These are phyloP conservation scores for Therioaphis trifolii DNA, from an alignment of 2,888 invertebrate genomes.

Conservation along the genomic window DNA sequence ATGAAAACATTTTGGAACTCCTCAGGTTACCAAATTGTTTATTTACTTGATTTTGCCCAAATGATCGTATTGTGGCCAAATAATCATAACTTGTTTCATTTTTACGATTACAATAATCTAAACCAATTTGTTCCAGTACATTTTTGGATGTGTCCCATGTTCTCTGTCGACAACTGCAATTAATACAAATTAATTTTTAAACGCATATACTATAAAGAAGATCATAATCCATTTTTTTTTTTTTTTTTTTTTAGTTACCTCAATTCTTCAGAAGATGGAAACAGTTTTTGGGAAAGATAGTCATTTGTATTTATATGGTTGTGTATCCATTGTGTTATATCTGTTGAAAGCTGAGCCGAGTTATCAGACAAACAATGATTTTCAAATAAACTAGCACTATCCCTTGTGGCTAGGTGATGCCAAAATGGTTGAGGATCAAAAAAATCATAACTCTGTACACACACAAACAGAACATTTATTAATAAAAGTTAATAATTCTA, in stretches of 20 bases:
- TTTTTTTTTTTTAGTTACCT: conserved; percentile 19
- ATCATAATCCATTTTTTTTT: background rate
- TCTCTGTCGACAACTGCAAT: conserved; percentile 23
- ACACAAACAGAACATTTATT: background rate
- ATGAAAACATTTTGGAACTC: conserved; percentile 82
- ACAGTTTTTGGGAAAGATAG: background rate
- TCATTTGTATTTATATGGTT: conserved; percentile 1
- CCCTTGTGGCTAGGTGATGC: conserved; percentile 29
- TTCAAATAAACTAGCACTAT: conserved; percentile 46
- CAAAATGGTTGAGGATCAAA: conserved; percentile 58
- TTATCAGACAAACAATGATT: conserved; percentile 25
- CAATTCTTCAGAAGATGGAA: background rate
- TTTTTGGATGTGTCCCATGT: conserved; percentile 36
- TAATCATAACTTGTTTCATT: conserved; percentile 72
- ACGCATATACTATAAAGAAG: background rate
- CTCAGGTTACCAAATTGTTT: conserved; percentile 75
- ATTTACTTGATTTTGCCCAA: conserved; percentile 77
- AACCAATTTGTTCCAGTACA: conserved; percentile 53
- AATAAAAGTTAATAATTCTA: background rate
- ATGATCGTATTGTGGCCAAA: conserved; percentile 76
- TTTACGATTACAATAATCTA: conserved; percentile 56
- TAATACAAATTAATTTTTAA: background rate
- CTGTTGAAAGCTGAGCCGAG: conserved; percentile 30
- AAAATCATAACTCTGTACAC: conserved; percentile 11
- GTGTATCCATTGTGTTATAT: conserved; percentile 40